Percentiles rank a stretch among this genome's conserved stretches.
These are phyloP conservation scores for Menidia beryllina DNA, from an alignment of 2,113 vertebrate species.

Conservation along the genomic window DNA sequence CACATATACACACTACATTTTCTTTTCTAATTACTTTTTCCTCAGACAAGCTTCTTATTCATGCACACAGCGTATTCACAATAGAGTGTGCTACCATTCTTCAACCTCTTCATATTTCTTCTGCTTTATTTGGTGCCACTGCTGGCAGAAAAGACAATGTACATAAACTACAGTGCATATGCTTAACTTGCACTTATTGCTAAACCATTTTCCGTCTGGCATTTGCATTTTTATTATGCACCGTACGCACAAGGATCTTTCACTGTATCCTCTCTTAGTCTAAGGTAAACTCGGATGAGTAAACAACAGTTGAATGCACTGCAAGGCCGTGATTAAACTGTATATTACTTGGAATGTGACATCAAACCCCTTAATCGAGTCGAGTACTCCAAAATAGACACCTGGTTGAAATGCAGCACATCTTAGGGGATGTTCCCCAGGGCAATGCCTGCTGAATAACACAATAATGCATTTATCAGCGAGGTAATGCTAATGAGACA, in stretches of 20 bases:
- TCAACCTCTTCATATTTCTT: conserved; percentile 44
- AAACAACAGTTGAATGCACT: conserved; percentile 21
- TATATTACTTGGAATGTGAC: conserved; percentile 36
- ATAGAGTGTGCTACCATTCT: conserved; percentile 39
- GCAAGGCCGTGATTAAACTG: conserved; percentile 40
- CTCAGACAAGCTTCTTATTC: conserved; percentile 51
- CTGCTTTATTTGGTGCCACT: conserved; percentile 40
- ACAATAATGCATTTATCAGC: conserved; percentile 69
- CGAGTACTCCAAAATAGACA: conserved; percentile 52
- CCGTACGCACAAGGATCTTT: conserved; percentile 37
- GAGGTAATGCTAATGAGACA: conserved; percentile 70
- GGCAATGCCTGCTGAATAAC: conserved; percentile 65
- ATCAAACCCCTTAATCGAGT: conserved; percentile 42
- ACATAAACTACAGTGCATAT: conserved; percentile 40
- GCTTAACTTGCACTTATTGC: conserved; percentile 53
- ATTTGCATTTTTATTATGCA: conserved; percentile 70
- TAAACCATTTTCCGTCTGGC: conserved; percentile 30
- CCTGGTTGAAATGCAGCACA: conserved; percentile 56
- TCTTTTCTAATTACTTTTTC: conserved; percentile 67
- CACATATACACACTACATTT: conserved; percentile 58
- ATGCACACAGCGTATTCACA: conserved; percentile 51
- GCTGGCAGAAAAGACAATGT: conserved; percentile 33
- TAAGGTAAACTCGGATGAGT: conserved; percentile 28
- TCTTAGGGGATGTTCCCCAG: conserved; percentile 46
- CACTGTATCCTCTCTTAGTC: conserved; percentile 14